Evolutionary conservation across 2,797 vertebrate species (phyloP), one percentile per base, ranked within the genome.

Genomic region (Sciurus carolinensis): DNA sequence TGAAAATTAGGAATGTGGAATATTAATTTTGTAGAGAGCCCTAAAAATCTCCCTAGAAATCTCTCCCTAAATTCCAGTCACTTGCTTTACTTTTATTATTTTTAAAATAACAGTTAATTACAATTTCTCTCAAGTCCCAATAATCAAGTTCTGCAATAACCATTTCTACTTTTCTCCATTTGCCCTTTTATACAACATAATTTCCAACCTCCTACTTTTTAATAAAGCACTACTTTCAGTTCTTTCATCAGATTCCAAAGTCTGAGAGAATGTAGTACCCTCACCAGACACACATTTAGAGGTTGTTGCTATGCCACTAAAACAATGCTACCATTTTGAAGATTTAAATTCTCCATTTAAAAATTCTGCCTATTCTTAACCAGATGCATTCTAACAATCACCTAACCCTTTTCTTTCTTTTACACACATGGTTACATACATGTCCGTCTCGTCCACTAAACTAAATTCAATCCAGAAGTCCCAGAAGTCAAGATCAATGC

Each of bases 161-260:
- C 20, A 90, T 50, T 80, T 91, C 67, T 85, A 22, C 26, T 87
- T 95, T 81, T 80, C 57, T 84, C 71, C 18, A 66, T 71, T 92
- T 91, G 5, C 18, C 36, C 69, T 94, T 72, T 88, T 88, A 88
- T 86, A 90, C 86, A 91, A 76, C 14, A 80, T 36, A 86, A 75
- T 89, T 91, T 89, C 26, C 33, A 71, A 54, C 59, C 24, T 83
- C 81, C 89, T 79, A 66, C 18, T 80, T 96, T 95, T 94, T 52
- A 42, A 72, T 86, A 66, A 62, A 67, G 69, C 17, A 36, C 33
- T 82, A 54, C 33, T 87, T 83, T 75, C 10, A 57, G 24, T 79
- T 71, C 47, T 94, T 87, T 90, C 17, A 64, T 77, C 69, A 94
- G 64, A 88, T 14, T 18, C 52, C 81, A 69, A 87, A 57, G 9